A percentile compares a stretch with the other conserved stretches of the same genome.
Evolutionary conservation across 2,113 vertebrate species (phyloP).

Genomic region (Crotalus tigris): DNA sequence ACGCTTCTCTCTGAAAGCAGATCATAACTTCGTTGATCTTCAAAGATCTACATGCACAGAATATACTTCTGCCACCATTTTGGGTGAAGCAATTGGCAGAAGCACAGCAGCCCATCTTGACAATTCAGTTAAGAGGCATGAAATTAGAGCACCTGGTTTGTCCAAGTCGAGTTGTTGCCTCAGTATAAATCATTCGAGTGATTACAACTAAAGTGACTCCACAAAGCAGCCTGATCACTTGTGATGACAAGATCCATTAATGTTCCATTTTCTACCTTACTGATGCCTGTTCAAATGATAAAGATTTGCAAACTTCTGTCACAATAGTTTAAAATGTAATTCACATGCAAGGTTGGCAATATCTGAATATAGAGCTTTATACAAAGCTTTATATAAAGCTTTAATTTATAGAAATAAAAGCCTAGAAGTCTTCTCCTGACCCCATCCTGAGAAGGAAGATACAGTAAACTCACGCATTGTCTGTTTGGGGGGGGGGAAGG

Average conservation of each 20-base stretch:
- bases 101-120: background rate
- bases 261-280: conserved; percentile 1
- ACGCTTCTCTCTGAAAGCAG: background rate
- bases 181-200: background rate
- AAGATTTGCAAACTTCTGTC: conserved; percentile 33
- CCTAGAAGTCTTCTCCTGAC: conserved; percentile 42
- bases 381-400: no score
- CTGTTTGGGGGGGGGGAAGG: background rate
- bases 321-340: conserved; percentile 49
- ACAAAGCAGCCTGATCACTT: conserved; percentile 6
- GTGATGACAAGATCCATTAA: background rate
- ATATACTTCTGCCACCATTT: background rate
- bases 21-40: background rate
- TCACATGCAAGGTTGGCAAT: conserved; percentile 41
- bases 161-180: background rate
- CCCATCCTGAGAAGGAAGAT: conserved; percentile 34
- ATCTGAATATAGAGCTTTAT: conserved; percentile 51
- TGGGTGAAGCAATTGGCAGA: background rate
- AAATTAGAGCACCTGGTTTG: background rate
- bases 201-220: background rate
- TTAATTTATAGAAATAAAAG: conserved; percentile 37
- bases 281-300: background rate
- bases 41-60: background rate
- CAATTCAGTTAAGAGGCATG: background rate
- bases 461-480: conserved; percentile 59